A percentile compares a stretch with the other conserved stretches of the same genome.
These are phyloP conservation scores for Euphydryas editha DNA, from an alignment of 2,888 invertebrate species.

Conservation along the genomic window DNA sequence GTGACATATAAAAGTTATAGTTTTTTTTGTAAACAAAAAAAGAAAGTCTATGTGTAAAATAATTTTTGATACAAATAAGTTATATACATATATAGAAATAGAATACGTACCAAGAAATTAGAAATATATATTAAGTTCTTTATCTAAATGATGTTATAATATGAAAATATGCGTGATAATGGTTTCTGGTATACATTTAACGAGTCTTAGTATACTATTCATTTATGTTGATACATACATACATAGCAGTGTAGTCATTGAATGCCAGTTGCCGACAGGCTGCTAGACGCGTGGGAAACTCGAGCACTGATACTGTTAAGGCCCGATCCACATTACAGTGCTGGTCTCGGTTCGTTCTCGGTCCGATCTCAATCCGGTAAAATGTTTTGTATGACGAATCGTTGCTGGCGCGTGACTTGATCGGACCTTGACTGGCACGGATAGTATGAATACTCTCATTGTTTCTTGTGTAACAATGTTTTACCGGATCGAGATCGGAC, in stretches of 20 bases:
- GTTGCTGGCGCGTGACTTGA: too few species aligned
- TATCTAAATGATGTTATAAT: not conserved
- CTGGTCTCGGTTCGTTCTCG: too few species aligned
- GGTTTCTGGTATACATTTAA: slow-evolving; percentile 16
- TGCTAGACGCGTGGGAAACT: slow-evolving; percentile 71
- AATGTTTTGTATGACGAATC: too few species aligned
- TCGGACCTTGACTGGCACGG: too few species aligned
- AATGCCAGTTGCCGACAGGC: slow-evolving; percentile 43
- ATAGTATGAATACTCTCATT: too few species aligned
- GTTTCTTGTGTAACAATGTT: too few species aligned
- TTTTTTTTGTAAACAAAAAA: not conserved
- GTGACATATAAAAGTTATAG: not conserved
- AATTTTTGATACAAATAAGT: not conserved
- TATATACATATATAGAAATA: not conserved
- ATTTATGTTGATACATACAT: slow-evolving; percentile 40
- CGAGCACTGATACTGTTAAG: slow-evolving; percentile 55
- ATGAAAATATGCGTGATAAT: not conserved
- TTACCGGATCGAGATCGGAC: too few species aligned
- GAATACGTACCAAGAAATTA: not conserved
- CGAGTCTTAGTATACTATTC: slow-evolving; percentile 29
- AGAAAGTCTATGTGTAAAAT: not conserved
- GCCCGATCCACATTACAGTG: too few species aligned
- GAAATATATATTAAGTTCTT: not conserved
- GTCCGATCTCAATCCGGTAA: too few species aligned
- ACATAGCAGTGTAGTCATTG: slow-evolving; percentile 35